These are phyloP conservation scores for Phallusia fumigata DNA, from an alignment of 23 tunicate species.

Conservation along the genomic window DNA sequence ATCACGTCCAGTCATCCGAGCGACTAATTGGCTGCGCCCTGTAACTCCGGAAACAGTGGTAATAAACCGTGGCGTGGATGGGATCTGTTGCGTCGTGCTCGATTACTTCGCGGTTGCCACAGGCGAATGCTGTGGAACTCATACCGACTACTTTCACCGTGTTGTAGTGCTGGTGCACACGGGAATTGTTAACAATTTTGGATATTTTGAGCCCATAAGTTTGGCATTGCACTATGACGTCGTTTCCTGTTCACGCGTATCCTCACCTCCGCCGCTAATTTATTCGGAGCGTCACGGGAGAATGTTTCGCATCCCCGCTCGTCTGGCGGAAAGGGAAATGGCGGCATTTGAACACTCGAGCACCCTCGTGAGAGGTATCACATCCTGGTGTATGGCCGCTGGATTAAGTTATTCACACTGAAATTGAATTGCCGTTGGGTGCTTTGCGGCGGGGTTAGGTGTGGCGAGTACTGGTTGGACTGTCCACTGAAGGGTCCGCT, in stretches of 20 bases:
- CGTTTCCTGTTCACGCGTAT: neutral
- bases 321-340: constrained; percentile 1
- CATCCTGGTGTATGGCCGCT: constrained; percentile 66
- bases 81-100: neutral
- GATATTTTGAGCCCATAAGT: neutral
- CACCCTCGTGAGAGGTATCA: constrained; percentile 15
- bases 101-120: neutral
- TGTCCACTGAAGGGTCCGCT: constrained; percentile 11
- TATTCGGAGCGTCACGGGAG: constrained; percentile 13
- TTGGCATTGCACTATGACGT: neutral
- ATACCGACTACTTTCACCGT: too few species aligned
- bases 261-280: neutral
- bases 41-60: constrained; percentile 4
- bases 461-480: constrained; percentile 31
- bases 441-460: constrained; percentile 34
- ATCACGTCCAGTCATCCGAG: neutral
- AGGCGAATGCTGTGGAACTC: too few species aligned
- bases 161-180: too few species aligned
- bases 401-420: constrained; percentile 78
- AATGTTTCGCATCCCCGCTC: neutral
- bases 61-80: constrained; percentile 2
- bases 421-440: constrained; percentile 55
- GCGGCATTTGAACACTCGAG: constrained; percentile 4
- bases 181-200: neutral
- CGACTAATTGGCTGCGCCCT: constrained; percentile 2